A percentile compares a stretch with the other conserved stretches of the same genome.
Evolutionary conservation across 2,797 vertebrate genomes (phyloP).

Genomic region (Sparidentex hasta): DNA sequence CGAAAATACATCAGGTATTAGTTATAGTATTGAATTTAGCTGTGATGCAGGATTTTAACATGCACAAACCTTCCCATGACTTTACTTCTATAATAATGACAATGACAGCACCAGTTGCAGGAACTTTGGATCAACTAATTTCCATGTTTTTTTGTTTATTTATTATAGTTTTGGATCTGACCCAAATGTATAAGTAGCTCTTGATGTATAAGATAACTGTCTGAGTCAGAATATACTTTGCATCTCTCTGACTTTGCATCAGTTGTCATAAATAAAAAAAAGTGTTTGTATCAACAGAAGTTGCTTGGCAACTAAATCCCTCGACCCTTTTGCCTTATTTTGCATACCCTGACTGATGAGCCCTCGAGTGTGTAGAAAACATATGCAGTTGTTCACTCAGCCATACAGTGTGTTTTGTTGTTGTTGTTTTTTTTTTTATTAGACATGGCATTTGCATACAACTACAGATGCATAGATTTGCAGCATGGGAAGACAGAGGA

Average conservation of each 20-base stretch:
- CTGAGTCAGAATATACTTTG: not conserved
- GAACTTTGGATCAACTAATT: not conserved
- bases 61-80: not conserved
- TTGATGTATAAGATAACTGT: constrained; percentile 11
- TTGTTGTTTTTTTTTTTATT: constrained; percentile 31
- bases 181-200: constrained; percentile 2
- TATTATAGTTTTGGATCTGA: not conserved
- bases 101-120: not conserved
- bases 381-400: constrained; percentile 59
- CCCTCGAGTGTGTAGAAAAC: constrained; percentile 67
- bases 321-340: constrained; percentile 54
- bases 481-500: constrained; percentile 33
- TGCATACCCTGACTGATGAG: constrained; percentile 69
- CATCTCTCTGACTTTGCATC: not conserved
- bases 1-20: constrained; percentile 6
- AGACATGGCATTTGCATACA: constrained; percentile 43
- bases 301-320: constrained; percentile 74
- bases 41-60: not conserved
- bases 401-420: constrained; percentile 24
- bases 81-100: not conserved
- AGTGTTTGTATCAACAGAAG: constrained; percentile 55
- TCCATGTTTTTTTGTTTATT: not conserved
- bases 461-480: constrained; percentile 32
- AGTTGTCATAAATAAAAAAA: constrained; percentile 17
- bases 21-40: not conserved